phyloP scores from a whole-genome alignment of 2,888 invertebrate species.

The Spatulosminthurus flaviceps region DNA sequence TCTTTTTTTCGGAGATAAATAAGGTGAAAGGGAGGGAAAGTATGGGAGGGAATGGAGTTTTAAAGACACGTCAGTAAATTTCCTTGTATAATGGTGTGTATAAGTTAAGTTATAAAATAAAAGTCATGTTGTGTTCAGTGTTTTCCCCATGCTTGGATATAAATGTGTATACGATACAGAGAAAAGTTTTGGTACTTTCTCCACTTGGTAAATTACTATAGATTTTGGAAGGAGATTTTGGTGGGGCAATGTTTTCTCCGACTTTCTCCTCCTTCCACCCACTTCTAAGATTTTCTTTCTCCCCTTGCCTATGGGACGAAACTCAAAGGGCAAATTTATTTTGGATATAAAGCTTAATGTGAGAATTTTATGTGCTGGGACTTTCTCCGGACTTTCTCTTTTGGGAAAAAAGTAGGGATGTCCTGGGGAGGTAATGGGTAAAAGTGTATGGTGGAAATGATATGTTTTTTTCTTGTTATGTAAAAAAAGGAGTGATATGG shows the following conservation, averaged over 20 bases:
- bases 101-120: neutral
- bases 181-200: no score
- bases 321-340: no score
- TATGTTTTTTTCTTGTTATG: neutral
- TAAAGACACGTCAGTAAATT: conserved; percentile 3
- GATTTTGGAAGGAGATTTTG: neutral
- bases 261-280: neutral
- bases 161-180: no score
- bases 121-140: neutral
- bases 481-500: neutral
- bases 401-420: no score
- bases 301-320: neutral
- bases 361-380: no score
- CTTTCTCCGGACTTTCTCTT: no score
- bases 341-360: no score
- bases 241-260: neutral
- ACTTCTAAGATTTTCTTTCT: neutral
- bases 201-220: no score
- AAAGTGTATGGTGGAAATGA: neutral
- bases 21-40: neutral
- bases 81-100: neutral
- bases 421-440: no score
- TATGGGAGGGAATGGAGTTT: neutral
- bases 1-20: neutral
- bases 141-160: neutral